Base-by-base conservation (phyloP, 1,140 invertebrate species). In the Heliothis subflexa region DNA sequence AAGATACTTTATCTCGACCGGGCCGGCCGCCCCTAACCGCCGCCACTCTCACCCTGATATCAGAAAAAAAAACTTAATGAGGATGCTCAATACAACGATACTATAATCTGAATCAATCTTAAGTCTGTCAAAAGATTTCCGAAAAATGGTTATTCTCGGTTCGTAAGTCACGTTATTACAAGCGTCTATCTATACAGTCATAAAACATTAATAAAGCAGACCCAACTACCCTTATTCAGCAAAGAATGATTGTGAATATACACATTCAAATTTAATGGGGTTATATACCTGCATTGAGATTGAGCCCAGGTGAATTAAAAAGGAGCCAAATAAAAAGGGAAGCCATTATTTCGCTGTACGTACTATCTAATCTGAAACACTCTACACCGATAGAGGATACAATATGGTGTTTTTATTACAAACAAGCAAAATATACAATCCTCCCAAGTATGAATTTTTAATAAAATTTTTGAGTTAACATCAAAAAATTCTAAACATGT, bases 1-100 rank as follows among this genome's bases (percentile, higher is more conserved):
- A 90, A 92, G 86, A 92, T 90, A 90, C 84, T 89, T 88, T 91
- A 90, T 90, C 89, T 88, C 84, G 62, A 57, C 82, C 83, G 78
- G 16, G 50, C 84, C 88, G 82, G 82, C 87, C 77, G 83, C 83
- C 80, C 82, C 81, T 18, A 25, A 7, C 3, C 79, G 80, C 80
- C 82, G 86, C 88, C 85, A 88, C 81, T 72, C 72, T 70, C 75
- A 68, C 18, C 70, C 74, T 54, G 68, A 76, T 80, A 79, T 74
- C 78, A 86, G 81, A 84, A 87, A 83, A 83, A 78, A 86, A 82
- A 73, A 13, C 61, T 81, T 84, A 84, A 85, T 84, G 79, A 82
- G 82, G 80, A 80, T 78, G 80, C n/a, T 25, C 64, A 50, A 50
- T 52, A 68, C 47, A 49, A 50, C 40, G n/a, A 11, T 25, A 13